These are phyloP conservation scores for Lycocerus yunnanus DNA, from an alignment of 2,888 invertebrate species.

Conservation along the genomic window DNA sequence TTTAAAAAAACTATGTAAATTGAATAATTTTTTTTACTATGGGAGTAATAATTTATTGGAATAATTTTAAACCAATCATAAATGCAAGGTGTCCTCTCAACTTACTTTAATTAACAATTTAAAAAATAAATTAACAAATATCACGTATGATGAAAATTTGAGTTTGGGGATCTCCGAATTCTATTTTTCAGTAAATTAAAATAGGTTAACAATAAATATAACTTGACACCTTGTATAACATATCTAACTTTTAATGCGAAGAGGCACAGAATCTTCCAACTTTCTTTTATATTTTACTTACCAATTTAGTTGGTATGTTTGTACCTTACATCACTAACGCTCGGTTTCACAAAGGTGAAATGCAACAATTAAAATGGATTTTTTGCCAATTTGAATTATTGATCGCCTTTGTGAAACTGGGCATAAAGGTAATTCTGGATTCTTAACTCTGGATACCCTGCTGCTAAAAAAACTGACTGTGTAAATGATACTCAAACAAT, in stretches of 20 bases:
- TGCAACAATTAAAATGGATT: too few species aligned
- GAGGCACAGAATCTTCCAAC: neutral
- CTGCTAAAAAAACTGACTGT: neutral
- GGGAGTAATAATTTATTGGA: neutral
- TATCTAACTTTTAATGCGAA: neutral
- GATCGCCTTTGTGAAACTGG: too few species aligned
- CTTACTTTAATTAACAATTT: too few species aligned
- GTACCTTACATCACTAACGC: too few species aligned
- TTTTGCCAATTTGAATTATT: too few species aligned
- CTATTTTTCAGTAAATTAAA: too few species aligned
- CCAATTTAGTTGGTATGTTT: too few species aligned
- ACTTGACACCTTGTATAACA: neutral
- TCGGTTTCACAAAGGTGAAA: too few species aligned
- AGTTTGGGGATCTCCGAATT: too few species aligned
- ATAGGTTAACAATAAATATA: too few species aligned
- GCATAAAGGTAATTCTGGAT: neutral
- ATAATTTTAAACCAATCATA: neutral
- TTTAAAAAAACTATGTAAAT: neutral
- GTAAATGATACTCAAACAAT: neutral
- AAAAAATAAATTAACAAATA: too few species aligned
- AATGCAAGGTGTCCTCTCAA: neutral
- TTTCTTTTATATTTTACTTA: neutral
- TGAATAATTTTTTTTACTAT: neutral
- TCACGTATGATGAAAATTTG: too few species aligned
- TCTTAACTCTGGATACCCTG: neutral